Conservation (phyloP, 2,797 vertebrate species). For the Heliangelus exortis region DNA sequence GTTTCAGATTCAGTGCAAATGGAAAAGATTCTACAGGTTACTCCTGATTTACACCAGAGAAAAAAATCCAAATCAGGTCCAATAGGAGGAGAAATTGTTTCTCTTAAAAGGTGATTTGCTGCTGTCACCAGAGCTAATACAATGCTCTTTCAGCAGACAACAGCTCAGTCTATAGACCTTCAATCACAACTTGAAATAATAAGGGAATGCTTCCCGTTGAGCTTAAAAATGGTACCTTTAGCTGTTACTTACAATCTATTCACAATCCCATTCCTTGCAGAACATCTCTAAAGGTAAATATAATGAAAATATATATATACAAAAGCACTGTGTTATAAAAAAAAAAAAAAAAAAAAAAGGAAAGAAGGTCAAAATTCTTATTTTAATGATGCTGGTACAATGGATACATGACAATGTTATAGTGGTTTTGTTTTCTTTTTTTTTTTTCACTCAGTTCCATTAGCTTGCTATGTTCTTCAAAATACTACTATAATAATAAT, state of each 20-base stretch:
- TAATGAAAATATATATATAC: neutral
- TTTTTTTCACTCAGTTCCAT: neutral
- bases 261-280: neutral
- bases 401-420: neutral
- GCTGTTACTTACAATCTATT: neutral
- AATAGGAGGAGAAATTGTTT: neutral
- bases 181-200: neutral
- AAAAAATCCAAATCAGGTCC: neutral
- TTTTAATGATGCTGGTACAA: neutral
- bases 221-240: neutral
- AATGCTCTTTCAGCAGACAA: neutral
- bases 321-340: neutral
- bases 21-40: neutral
- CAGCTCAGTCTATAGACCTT: neutral
- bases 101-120: neutral
- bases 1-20: neutral
- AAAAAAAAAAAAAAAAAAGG: neutral
- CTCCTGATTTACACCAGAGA: neutral
- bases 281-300: neutral
- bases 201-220: neutral
- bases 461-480: neutral
- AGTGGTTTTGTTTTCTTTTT: neutral
- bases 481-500: neutral
- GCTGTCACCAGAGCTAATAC: neutral
- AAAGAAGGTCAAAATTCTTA: fast-evolving